Evolutionary conservation across 2,113 vertebrate species (phyloP), one percentile per base, ranked within the genome.

Genomic region (Coryphaenoides rupestris): DNA sequence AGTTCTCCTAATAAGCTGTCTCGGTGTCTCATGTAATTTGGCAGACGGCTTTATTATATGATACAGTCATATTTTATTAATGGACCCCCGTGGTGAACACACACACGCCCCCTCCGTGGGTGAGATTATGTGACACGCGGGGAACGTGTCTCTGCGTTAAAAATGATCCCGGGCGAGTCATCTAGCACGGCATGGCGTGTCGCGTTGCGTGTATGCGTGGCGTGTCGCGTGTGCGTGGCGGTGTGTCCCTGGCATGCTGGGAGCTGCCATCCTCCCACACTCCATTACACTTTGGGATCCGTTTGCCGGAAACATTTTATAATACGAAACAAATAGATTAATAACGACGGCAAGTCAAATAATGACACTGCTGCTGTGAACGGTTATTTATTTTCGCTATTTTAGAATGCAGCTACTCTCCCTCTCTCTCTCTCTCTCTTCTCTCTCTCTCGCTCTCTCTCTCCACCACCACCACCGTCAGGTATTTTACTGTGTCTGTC

Each of bases 21-120:
- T 84, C 78, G 86, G 79, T 86, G 85, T 86, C 87, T 86, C 77
- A 78, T 79, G 80, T 87, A 85, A 89, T 89, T 89, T 87, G 81
- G 82, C 85, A 87, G 83, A 89, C 63, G 67, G 79, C 78, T 89
- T 85, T 87, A 89, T 87, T 89, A 86, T 89, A 86, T 84, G 81
- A 84, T 82, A 83, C 74, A 79, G 78, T 87, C 87, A 87, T 89
- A 86, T 89, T 86, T 89, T 87, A 89, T 87, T 87, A 89, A 87
- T 89, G 84, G 79, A 78, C 83, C 81, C 85, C 83, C 28, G 55
- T 57, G 74, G 84, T 54, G 82, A 84, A 81, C 82, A 82, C 83
- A 74, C 75, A 80, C 80, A 84, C n/a, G n/a, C n/a, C 77, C 72
- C 83, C 77, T 75, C 67, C 60, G 80, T 82, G 84, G 74, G 79